Conservation (phyloP, 2,797 vertebrate species). For the Neosilurus mollespiculum region DNA sequence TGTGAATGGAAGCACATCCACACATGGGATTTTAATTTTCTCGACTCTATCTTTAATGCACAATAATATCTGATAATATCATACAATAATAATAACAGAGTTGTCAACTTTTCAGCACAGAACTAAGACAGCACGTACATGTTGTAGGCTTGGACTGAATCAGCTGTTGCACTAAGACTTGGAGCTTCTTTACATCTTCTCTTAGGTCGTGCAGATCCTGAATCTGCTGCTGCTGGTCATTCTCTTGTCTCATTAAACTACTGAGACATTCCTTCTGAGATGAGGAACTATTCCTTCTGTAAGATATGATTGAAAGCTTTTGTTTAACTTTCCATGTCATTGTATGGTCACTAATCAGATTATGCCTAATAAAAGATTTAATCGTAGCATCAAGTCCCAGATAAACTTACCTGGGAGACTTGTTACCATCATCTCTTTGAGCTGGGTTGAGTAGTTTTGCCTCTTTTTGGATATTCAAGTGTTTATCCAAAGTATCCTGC, state of each 20-base stretch:
- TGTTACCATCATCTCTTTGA: conserved; percentile 17
- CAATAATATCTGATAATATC: background rate
- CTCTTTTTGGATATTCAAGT: conserved; percentile 63
- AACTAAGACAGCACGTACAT: conserved; percentile 33
- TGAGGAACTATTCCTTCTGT: conserved; percentile 25
- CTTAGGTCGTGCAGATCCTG: conserved; percentile 52
- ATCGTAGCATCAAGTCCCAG: background rate
- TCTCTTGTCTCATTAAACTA: conserved; percentile 41
- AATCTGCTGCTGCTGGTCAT: conserved; percentile 54
- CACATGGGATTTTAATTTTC: background rate
- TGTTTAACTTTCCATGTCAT: background rate
- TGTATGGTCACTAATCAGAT: background rate
- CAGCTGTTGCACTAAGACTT: conserved; percentile 50
- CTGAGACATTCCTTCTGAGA: conserved; percentile 32
- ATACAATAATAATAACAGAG: background rate
- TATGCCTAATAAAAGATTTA: background rate
- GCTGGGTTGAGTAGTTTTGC: conserved; percentile 9
- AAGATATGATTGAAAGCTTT: background rate
- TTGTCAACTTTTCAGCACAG: background rate
- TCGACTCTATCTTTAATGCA: background rate
- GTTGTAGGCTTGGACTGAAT: conserved; percentile 33
- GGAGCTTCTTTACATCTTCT: conserved; percentile 56
- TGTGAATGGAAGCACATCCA: background rate
- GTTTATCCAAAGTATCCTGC: conserved; percentile 67
- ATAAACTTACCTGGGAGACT: conserved; percentile 39